Evolutionary conservation across 1,140 invertebrate species (phyloP), one percentile per base, ranked within the genome.

Genomic region (Diuraphis noxia): DNA sequence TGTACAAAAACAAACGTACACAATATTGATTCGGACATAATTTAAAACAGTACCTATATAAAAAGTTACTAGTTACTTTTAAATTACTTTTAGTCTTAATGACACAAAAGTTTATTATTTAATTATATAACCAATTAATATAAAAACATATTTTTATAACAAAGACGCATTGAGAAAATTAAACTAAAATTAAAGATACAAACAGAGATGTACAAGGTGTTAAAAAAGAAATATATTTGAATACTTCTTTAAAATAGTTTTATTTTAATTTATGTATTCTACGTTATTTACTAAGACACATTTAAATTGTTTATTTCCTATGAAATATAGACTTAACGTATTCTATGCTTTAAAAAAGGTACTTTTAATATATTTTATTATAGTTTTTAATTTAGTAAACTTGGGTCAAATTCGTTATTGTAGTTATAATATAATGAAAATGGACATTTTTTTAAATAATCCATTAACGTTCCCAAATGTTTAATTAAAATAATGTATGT

Each of bases 381-480:
- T n/a, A 17, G 30, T 63, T 63, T 63, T 63, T 63, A 63, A 17
- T 72, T 72, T 72, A 72, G 30, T 72, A 4, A 72, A 72, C 56
- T 72, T n/a, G 30, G 4, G n/a, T n/a, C 34, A n/a, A 72, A 72
- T 72, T 72, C 30, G 56, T 72, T 72, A 17, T n/a, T 72, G n/a
- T 72, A n/a, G 17, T 72, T 17, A 72, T 72, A n/a, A 72, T 72
- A 17, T 72, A 72, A 72, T 72, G 56, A 72, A 72, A 72, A 72
- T n/a, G n/a, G 56, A 72, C 56, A 72, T 72, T 72, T 72, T 72
- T 72, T 72, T n/a, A n/a, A n/a, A 72, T 72, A 72, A 72, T 72
- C 56, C n/a, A 72, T 72, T 72, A 72, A n/a, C 10, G 30, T 72
- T 72, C 13, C 56, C n/a, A n/a, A 72, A 72, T 72, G 30, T 72